phyloP scores from a whole-genome alignment of 1,140 invertebrate species.

The Pogonomyrmex californicus region DNA sequence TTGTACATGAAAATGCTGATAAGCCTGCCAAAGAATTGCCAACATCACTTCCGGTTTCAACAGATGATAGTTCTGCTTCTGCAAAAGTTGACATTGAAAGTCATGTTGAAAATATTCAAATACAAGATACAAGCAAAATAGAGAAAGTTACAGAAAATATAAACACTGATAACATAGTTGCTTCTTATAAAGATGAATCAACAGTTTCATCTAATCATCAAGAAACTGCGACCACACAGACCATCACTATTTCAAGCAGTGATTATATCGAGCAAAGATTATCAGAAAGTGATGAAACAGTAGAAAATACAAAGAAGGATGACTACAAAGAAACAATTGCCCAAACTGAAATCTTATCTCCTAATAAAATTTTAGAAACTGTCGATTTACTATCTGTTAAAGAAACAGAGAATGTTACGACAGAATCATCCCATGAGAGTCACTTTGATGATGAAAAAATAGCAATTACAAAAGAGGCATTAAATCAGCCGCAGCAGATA shows the following conservation, averaged over 20 bases:
- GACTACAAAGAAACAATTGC: constrained; percentile 22
- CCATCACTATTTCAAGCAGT: background rate
- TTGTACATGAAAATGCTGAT: constrained; percentile 39
- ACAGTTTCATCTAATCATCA: background rate
- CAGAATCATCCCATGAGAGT: background rate
- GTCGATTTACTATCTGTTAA: background rate
- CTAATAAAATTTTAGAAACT: constrained; percentile 18
- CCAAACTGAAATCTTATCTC: constrained; percentile 29
- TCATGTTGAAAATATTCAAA: constrained; percentile 14
- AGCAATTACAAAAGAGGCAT: constrained; percentile 2
- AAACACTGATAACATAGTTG: background rate
- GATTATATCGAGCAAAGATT: background rate
- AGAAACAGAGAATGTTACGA: background rate
- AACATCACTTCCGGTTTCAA: background rate
- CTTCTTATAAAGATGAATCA: background rate
- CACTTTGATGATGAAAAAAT: background rate
- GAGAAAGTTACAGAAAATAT: constrained; percentile 19
- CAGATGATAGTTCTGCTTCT: background rate
- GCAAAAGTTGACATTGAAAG: constrained; percentile 7
- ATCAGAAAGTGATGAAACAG: background rate
- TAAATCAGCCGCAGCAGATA: constrained; percentile 1
- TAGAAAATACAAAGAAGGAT: constrained; percentile 15
- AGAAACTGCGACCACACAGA: background rate
- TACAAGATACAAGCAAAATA: background rate
- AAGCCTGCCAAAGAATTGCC: constrained; percentile 15